Evolutionary conservation across 1,140 invertebrate species (phyloP).

Genomic region (Elymnias hypermnestra): DNA sequence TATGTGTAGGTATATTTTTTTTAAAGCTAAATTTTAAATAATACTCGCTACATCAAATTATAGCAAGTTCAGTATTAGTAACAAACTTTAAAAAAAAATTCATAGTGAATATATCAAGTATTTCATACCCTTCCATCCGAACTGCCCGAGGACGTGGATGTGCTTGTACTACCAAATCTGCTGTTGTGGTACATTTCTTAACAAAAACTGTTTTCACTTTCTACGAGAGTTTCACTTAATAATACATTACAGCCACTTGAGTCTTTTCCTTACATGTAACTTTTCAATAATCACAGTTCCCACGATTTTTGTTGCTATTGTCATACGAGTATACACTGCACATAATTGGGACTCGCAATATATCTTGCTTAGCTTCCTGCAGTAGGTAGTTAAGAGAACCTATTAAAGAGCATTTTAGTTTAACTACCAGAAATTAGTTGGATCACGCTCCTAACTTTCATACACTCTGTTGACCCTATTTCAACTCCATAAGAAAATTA

Average conservation of each 20-base stretch:
- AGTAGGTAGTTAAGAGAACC: slow-evolving; percentile 17
- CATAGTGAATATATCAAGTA: no score
- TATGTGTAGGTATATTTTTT: no score
- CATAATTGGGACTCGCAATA: background rate
- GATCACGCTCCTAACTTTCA: slow-evolving; percentile 21
- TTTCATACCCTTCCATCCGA: slow-evolving; percentile 56
- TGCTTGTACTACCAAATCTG: slow-evolving; percentile 44
- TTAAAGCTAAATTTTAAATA: no score
- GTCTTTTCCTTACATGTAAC: slow-evolving; percentile 1
- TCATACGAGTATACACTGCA: background rate
- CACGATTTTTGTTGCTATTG: slow-evolving; percentile 1
- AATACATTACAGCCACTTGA: no score
- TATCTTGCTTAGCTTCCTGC: background rate
- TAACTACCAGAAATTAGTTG: slow-evolving; percentile 24
- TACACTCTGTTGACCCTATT: slow-evolving; percentile 1
- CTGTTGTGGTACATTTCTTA: slow-evolving; percentile 49
- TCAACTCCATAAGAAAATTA: background rate
- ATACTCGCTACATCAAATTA: no score
- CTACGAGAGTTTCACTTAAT: slow-evolving; percentile 3
- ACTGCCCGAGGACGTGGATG: slow-evolving; percentile 57
- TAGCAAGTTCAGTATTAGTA: no score
- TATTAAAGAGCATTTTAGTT: slow-evolving; percentile 26
- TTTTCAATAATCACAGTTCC: slow-evolving; percentile 8
- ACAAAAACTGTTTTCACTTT: slow-evolving; percentile 10
- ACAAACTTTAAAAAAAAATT: no score